A percentile compares a stretch with the other conserved stretches of the same genome.
These are phyloP conservation scores for Tragelaphus imberbis DNA, from an alignment of 2,113 vertebrate genomes.

Conservation along the genomic window DNA sequence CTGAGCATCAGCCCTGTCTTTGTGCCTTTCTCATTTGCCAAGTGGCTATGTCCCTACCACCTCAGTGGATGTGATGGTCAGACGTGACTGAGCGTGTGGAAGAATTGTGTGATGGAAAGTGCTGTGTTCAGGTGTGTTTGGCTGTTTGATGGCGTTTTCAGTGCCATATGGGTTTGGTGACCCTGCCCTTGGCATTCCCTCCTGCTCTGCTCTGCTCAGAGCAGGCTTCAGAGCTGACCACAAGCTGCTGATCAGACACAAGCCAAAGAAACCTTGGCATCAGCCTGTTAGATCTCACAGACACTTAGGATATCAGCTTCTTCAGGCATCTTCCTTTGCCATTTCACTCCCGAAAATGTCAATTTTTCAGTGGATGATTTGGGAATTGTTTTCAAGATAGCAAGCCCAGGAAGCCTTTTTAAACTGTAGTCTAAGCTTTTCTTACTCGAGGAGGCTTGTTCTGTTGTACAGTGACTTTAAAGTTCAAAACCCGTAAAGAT, in stretches of 20 bases:
- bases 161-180: too few relatives aligned
- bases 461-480: neutral
- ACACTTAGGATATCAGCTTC: neutral
- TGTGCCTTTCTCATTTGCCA: neutral
- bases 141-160: neutral
- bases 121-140: neutral
- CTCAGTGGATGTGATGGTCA: neutral
- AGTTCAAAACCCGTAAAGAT: neutral
- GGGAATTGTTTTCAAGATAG: neutral
- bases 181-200: neutral
- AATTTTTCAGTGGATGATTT: neutral
- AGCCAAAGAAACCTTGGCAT: neutral
- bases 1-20: neutral
- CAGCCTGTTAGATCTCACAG: neutral
- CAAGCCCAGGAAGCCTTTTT: neutral
- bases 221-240: neutral
- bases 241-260: neutral
- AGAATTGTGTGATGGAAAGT: neutral
- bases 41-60: neutral
- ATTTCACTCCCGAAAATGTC: neutral
- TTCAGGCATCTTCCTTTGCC: neutral
- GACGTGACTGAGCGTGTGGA: neutral
- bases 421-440: neutral
- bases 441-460: neutral
- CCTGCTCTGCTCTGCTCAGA: neutral